Base-by-base conservation (phyloP, 1,140 invertebrate species). In the Holcopasites calliopsidis region DNA sequence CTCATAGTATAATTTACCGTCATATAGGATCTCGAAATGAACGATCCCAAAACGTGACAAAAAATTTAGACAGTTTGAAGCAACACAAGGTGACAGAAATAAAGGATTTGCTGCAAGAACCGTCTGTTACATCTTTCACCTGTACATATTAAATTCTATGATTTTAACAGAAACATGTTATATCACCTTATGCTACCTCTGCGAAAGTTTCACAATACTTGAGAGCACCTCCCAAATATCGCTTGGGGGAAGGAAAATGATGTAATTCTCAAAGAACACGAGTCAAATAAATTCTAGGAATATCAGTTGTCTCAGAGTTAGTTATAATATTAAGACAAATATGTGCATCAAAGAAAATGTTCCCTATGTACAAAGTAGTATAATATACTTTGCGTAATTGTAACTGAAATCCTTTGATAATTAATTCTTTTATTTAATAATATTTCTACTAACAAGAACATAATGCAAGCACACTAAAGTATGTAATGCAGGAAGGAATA, bases 21-120 rank as follows among this genome's bases (percentile, higher is more conserved):
- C 89, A 87, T 75, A 78, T 79, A 85, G 89, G 90, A 90, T 90
- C 88, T 84, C 83, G 85, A 89, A 90, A 91, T 91, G 80, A 91
- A 71, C 76, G 89, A 91, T 90, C 89, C 88, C 89, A 82, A 87
- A 85, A 85, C 83, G 64, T 84, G 76, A 87, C 70, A 86, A 88
- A 88, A 87, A 91, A 89, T 86, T 70, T 86, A 91, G 87, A 91
- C 87, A 83, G 80, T 74, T 76, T 85, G 89, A 90, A 88, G 87
- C 89, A 91, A 84, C 88, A 91, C 85, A 85, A 70, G 85, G 87
- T 90, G 88, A 91, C 52, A 23, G 26, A 42, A 42, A 55, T 55
- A 35, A n/a, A n/a, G n/a, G n/a, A n/a, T n/a, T n/a, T n/a, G n/a
- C n/a, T n/a, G n/a, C 0, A 8, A 64, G 31, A 38, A 57, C 49